phyloP scores from a whole-genome alignment of 2,113 vertebrate genomes.

The Seriola quinqueradiata region DNA sequence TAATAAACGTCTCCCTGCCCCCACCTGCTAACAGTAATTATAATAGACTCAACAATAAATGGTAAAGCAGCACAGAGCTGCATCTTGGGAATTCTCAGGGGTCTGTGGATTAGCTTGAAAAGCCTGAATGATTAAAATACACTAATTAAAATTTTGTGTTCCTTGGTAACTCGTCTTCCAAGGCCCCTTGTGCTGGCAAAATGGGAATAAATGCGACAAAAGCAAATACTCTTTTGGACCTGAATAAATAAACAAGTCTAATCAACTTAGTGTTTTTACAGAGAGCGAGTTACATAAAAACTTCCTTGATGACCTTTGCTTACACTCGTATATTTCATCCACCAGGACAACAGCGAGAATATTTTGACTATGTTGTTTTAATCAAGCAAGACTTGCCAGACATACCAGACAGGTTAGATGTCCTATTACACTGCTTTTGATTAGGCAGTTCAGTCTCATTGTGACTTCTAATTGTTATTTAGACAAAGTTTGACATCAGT shows the following conservation, averaged over 20 bases:
- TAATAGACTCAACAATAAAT: constrained; percentile 99
- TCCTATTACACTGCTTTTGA: constrained; percentile 52
- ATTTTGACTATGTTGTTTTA: constrained; percentile 52
- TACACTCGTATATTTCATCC: constrained; percentile 52
- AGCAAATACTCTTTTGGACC: constrained; percentile 97
- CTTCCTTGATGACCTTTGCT: constrained; percentile 77
- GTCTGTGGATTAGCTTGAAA: constrained; percentile 99
- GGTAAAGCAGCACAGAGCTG: constrained; percentile 99
- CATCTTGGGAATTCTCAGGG: constrained; percentile 99
- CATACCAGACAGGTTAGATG: constrained; percentile 60
- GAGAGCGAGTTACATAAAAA: constrained; percentile 75
- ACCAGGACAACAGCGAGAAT: constrained; percentile 52
- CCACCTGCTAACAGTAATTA: constrained; percentile 99
- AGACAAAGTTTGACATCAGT: constrained; percentile 54
- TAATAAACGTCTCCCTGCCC: constrained; percentile 99
- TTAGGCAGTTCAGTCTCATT: constrained; percentile 42
- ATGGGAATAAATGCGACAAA: constrained; percentile 99
- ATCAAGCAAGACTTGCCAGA: constrained; percentile 56
- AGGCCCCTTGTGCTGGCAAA: constrained; percentile 99
- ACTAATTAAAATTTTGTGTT: constrained; percentile 99
- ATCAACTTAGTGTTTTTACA: constrained; percentile 86
- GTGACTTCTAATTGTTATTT: constrained; percentile 52
- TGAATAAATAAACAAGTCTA: constrained; percentile 96
- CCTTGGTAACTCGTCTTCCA: constrained; percentile 99
- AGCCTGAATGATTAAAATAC: constrained; percentile 99